These are phyloP conservation scores for Malacosoma neustria DNA, from an alignment of 2,888 invertebrate genomes.

Conservation along the genomic window DNA sequence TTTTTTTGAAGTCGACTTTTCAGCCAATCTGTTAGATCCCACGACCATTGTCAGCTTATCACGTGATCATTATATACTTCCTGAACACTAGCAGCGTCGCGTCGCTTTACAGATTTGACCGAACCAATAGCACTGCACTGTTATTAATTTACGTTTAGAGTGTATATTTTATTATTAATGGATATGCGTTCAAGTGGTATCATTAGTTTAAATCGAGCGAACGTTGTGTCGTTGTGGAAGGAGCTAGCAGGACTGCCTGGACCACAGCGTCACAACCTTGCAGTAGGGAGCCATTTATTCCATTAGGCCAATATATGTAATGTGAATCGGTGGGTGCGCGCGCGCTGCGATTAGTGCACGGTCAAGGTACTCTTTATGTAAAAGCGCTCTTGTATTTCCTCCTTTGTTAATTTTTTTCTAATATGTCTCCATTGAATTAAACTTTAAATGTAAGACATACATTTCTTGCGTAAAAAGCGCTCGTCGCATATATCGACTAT, in stretches of 20 bases:
- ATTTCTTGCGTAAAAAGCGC: no score
- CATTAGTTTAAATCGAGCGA: slow-evolving; percentile 64
- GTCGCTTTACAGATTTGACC: not conserved
- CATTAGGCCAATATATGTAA: slow-evolving; percentile 63
- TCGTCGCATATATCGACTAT: no score
- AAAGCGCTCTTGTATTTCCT: slow-evolving; percentile 16
- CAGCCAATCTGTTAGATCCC: slow-evolving; percentile 2
- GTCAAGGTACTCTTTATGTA: slow-evolving; percentile 56
- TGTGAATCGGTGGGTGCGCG: slow-evolving; percentile 52
- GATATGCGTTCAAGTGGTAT: slow-evolving; percentile 66
- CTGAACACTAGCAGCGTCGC: slow-evolving; percentile 3
- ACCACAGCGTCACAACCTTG: slow-evolving; percentile 61
- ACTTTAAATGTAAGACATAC: no score
- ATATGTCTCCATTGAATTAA: no score
- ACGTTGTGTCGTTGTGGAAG: slow-evolving; percentile 45
- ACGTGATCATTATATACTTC: slow-evolving; percentile 12
- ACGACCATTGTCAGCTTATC: slow-evolving; percentile 3
- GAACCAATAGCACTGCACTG: slow-evolving; percentile 2
- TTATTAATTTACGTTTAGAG: slow-evolving; percentile 28
- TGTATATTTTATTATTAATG: slow-evolving; percentile 60
- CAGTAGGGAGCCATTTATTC: slow-evolving; percentile 64
- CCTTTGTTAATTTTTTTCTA: no score
- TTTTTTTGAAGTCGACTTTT: slow-evolving; percentile 4
- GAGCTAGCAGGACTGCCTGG: slow-evolving; percentile 51
- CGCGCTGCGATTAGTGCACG: slow-evolving; percentile 50